Evolutionary conservation across 2,113 vertebrate species (phyloP), one percentile per base, ranked within the genome.

Genomic region (Ranitomeya imitator): DNA sequence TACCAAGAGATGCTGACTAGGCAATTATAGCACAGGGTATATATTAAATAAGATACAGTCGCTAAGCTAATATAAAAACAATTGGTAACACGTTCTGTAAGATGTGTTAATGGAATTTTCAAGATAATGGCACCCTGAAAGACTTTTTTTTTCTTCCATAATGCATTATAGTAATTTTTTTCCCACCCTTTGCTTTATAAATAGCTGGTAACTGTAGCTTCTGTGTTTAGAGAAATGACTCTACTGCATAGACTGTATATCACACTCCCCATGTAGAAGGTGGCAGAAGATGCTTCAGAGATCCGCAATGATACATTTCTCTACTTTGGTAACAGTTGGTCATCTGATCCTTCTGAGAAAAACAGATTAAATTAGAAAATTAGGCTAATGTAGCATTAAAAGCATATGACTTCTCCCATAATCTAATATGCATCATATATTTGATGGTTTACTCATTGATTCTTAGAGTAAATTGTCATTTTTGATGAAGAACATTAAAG

Each of bases 31-130:
- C 45, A 60, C 9, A 8, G 12, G 73, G n/a, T 52, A 16, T 23
- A 57, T 81, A 59, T 60, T 51, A 60, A n/a, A 45, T 61, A 82
- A 45, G 60, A 69, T 52, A 26, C 71, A 82, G 74, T 87, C 77
- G 71, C 51, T 7, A 14, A n/a, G 76, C 31, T 37, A 45, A 69
- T 74, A 88, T 67, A 55, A 77, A 77, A 76, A 76, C 69, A 65
- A 65, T 77, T 57, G 71, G 83, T 88, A n/a, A 54, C 80, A 83
- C 79, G 13, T 74, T 74, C 31, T 74, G 15, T 76, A 77, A 63
- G 80, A 74, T 82, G 67, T 76, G 79, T 67, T 88, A 88, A 88
- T 88, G 57, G 69, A 65, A 88, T 88, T 83, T 76, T 65, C 57
- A 19, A 83, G 79, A 77, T 88, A 88, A 83, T 83, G 79, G 65